Evolutionary conservation across 2,797 vertebrate species (phyloP), one percentile per base, ranked within the genome.

Genomic region (Chaetodon trifasciatus): DNA sequence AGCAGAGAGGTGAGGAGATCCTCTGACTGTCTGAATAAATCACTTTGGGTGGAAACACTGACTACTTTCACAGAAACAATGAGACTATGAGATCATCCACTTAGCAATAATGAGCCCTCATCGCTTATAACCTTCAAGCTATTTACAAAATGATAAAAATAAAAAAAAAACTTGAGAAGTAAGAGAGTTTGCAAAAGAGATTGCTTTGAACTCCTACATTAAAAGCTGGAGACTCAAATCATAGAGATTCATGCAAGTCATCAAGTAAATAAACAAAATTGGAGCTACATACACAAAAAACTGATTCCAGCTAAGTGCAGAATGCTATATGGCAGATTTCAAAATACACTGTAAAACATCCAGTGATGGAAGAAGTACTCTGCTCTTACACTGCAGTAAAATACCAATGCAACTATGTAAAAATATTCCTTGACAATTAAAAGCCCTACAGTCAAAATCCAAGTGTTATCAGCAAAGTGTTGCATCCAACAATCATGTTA

Each of bases 1-100:
- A 75, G 67, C 32, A 72, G 53, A 68, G 69, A 47, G 16, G 40
- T 15, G 40, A 78, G 49, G 55, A 42, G 44, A 79, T 67, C 50
- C 19, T 46, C 5, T n/a, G 5, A 57, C 69, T 50, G 7, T 74
- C 4, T 70, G 16, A 66, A 74, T 47, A 67, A 66, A 78, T 68
- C 4, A 60, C 72, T 72, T 70, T 57, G 8, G 23, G 24, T 72
- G 39, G 49, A 78, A 79, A 76, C 52, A 42, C 9, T 39, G 53
- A 35, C 37, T 40, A 55, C 68, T 73, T 39, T 74, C 53, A 62
- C 37, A 61, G n/a, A 57, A 46, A 47, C 50, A 79, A 10, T 42
- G 40, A 61, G 4, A 61, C 23, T 2, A 53, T 67, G 50, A 62
- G 32, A 58, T 78, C 46, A 64, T 17, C 40, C 16, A 47, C 61